Percentiles rank a stretch among this genome's conserved stretches.
Evolutionary conservation across 2,888 invertebrate species (phyloP).

Genomic region (Amphimallon solstitiale): DNA sequence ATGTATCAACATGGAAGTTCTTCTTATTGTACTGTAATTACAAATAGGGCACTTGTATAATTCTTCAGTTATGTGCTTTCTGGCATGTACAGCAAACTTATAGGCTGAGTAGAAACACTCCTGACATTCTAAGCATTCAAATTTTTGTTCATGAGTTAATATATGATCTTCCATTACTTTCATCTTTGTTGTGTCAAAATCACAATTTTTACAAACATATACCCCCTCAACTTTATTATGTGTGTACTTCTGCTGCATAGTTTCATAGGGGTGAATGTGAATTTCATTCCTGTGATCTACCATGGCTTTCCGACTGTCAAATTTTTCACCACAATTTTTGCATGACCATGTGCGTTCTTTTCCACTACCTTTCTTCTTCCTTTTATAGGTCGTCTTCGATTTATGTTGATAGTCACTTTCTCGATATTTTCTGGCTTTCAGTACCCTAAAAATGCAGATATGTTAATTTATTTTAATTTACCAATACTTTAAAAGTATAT

Average conservation of each 20-base stretch:
- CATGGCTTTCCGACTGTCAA: conserved; percentile 48
- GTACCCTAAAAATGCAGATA: too few relatives aligned
- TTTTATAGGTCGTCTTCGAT: conserved; percentile 47
- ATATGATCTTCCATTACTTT: conserved; percentile 44
- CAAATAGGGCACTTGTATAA: conserved; percentile 36
- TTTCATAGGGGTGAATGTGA: conserved; percentile 37
- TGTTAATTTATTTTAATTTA: too few relatives aligned
- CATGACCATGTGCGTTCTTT: conserved; percentile 65
- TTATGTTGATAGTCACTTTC: too few relatives aligned
- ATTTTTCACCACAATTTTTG: conserved; percentile 67
- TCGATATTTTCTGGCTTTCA: too few relatives aligned
- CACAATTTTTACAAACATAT: conserved; percentile 43
- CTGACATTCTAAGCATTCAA: conserved; percentile 32
- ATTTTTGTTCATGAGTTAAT: conserved; percentile 40
- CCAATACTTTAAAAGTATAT: too few relatives aligned
- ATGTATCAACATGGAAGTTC: conserved; percentile 27
- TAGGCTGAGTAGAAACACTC: conserved; percentile 47
- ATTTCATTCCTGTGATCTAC: conserved; percentile 50
- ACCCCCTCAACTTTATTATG: conserved; percentile 52
- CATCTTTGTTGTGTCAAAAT: conserved; percentile 33
- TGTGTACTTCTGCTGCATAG: conserved; percentile 41
- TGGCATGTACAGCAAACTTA: conserved; percentile 47
- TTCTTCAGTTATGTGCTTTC: conserved; percentile 37
- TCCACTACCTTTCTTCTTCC: conserved; percentile 53
- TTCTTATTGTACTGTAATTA: conserved; percentile 22